Conservation (phyloP, 1,140 invertebrate species). For the Dinothrombium tinctorium region DNA sequence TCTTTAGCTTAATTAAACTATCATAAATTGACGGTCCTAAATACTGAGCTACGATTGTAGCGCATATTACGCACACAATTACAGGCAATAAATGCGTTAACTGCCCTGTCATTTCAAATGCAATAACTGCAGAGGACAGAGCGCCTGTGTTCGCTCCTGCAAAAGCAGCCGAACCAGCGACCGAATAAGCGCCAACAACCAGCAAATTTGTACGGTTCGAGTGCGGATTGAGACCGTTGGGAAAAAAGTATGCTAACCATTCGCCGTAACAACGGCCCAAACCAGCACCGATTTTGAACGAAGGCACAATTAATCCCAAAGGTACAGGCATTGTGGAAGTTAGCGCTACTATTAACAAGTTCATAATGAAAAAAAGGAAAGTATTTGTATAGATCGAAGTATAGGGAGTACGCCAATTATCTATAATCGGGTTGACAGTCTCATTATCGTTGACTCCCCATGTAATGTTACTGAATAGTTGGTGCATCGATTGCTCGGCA, state of each 20-base stretch:
- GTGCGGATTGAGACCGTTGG: conserved; percentile 62
- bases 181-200: conserved; percentile 44
- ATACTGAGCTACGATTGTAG: conserved; percentile 73
- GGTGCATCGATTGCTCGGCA: no score
- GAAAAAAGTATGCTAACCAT: conserved; percentile 73
- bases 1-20: conserved; percentile 90
- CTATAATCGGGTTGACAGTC: no score
- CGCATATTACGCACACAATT: conserved; percentile 74
- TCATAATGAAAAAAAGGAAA: conserved; percentile 40
- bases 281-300: conserved; percentile 61
- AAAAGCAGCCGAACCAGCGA: conserved; percentile 20
- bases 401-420: no score
- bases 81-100: conserved; percentile 89
- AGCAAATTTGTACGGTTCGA: conserved; percentile 29
- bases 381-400: conserved; percentile 67
- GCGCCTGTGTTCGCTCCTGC: conserved; percentile 55
- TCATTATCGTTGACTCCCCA: no score
- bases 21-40: conserved; percentile 93
- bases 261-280: conserved; percentile 65
- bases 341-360: conserved; percentile 57
- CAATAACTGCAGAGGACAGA: conserved; percentile 89
- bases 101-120: conserved; percentile 84
- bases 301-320: conserved; percentile 57
- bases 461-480: no score
- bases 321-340: conserved; percentile 49